These are phyloP conservation scores for Auanema sp. DNA, from an alignment of 2,888 invertebrate genomes.

Conservation along the genomic window DNA sequence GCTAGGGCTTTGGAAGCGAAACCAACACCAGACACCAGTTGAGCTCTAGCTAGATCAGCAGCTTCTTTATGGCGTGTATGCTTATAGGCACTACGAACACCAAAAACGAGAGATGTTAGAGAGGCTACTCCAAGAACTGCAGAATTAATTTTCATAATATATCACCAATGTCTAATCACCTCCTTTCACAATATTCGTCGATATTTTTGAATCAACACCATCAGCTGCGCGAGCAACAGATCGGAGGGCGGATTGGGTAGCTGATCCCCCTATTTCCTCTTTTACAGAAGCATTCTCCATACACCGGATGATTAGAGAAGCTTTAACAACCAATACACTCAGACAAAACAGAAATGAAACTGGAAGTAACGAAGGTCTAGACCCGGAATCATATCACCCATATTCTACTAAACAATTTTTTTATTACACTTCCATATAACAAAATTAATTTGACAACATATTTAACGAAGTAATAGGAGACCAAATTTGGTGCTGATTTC, in stretches of 20 bases:
- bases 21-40: slow-evolving; percentile 54
- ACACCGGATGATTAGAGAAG: slow-evolving; percentile 4
- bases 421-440: too few relatives aligned
- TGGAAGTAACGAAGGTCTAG: background rate
- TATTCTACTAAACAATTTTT: too few relatives aligned
- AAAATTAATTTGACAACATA: too few relatives aligned
- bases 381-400: too few relatives aligned
- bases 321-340: background rate
- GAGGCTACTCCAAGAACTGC: slow-evolving; percentile 45
- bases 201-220: slow-evolving; percentile 20
- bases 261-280: slow-evolving; percentile 16
- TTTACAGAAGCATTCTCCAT: slow-evolving; percentile 21
- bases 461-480: too few relatives aligned
- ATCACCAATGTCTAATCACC: background rate
- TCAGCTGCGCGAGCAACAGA: slow-evolving; percentile 20
- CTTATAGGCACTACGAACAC: slow-evolving; percentile 44
- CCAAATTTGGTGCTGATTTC: too few relatives aligned
- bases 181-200: slow-evolving; percentile 23
- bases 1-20: slow-evolving; percentile 57
- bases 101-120: slow-evolving; percentile 30
- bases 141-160: slow-evolving; percentile 14
- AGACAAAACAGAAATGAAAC: background rate
- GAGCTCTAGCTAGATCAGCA: slow-evolving; percentile 37
- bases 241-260: slow-evolving; percentile 18
- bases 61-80: slow-evolving; percentile 45